Percentiles rank a stretch among this genome's conserved stretches.
Evolutionary conservation across 1,140 invertebrate genomes (phyloP).

Genomic region (Goniozus legneri): DNA sequence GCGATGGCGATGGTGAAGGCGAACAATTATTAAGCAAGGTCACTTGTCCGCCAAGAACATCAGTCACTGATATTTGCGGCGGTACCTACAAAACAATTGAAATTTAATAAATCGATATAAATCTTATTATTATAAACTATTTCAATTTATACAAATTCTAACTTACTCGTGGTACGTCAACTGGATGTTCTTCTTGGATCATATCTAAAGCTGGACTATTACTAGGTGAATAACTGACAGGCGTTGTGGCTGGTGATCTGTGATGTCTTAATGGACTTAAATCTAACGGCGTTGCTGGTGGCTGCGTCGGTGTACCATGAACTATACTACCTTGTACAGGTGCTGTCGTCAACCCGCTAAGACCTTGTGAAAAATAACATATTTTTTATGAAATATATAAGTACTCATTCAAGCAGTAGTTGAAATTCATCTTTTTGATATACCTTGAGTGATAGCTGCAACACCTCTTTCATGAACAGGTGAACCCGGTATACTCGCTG

Average conservation of each 20-base stretch:
- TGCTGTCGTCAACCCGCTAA: slow-evolving; percentile 49
- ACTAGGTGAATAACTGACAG: slow-evolving; percentile 53
- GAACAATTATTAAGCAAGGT: slow-evolving; percentile 71
- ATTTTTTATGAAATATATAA: neutral
- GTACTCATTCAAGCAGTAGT: neutral
- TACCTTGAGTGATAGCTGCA: slow-evolving; percentile 75
- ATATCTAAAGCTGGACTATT: slow-evolving; percentile 74
- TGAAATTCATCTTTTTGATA: slow-evolving; percentile 17
- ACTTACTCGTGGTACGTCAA: slow-evolving; percentile 53
- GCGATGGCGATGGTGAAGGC: slow-evolving; percentile 48
- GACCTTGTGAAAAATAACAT: slow-evolving; percentile 26
- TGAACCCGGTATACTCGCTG: slow-evolving; percentile 60
- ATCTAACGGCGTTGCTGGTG: slow-evolving; percentile 47
- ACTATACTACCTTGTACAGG: slow-evolving; percentile 50
- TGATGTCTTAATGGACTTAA: slow-evolving; percentile 51
- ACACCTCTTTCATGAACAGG: slow-evolving; percentile 66
- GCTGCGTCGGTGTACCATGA: slow-evolving; percentile 51
- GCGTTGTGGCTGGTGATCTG: slow-evolving; percentile 52
- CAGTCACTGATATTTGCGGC: slow-evolving; percentile 88
- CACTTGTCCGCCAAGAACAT: slow-evolving; percentile 80
- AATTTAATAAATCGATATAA: neutral
- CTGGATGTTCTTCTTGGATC: slow-evolving; percentile 77
- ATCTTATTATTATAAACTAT: neutral
- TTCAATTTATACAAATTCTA: neutral
- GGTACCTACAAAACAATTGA: slow-evolving; percentile 43